Base-by-base conservation (phyloP, 2,888 invertebrate species). In the Protonemura montana region DNA sequence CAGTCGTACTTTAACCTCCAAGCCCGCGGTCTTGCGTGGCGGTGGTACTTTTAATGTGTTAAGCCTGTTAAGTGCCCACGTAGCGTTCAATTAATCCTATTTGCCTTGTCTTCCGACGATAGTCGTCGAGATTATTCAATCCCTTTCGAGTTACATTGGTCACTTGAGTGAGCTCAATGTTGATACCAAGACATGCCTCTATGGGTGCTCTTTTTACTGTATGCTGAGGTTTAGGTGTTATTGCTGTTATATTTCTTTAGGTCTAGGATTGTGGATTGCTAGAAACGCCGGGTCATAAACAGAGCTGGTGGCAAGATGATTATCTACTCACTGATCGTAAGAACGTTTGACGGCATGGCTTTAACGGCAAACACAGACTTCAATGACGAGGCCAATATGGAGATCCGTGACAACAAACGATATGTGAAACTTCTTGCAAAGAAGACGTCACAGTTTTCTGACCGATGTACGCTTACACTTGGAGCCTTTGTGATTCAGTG, bases 401-500 rank as follows among this genome's bases (percentile, higher is more conserved):
- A 89, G 85, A 89, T 91, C 26, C 90, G 90, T 86, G 90, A 90
- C 86, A 89, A 89, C 82, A 91, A 90, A 88, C 88, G 89, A 86
- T 90, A 89, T 85, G 89, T 91, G 28, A 91, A 91, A 88, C 86
- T 90, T 76, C 87, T 91, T 3, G 89, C 90, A 0, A 90, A 90
- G 87, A 90, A 90, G 87, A 88, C 90, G n/a, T 86, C 88, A 3
- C 88, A 89, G 21, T 89, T 90, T 86, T 91, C 91, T 27, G 91
- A 92, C 82, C 89, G 91, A 88, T 91, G 91, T 88, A 89, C 90
- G 28, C 88, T 91, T 59, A 89, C 90, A 29, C 88, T 91, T n/a
- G 89, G 90, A 81, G 89, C 89, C 13, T 90, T 90, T 86, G 89
- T 89, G 27, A 89, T 92, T 85, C 90, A 91, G 92, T 92, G 89